phyloP scores from a whole-genome alignment of 1,140 invertebrate species.

The Procambarus clarkii region DNA sequence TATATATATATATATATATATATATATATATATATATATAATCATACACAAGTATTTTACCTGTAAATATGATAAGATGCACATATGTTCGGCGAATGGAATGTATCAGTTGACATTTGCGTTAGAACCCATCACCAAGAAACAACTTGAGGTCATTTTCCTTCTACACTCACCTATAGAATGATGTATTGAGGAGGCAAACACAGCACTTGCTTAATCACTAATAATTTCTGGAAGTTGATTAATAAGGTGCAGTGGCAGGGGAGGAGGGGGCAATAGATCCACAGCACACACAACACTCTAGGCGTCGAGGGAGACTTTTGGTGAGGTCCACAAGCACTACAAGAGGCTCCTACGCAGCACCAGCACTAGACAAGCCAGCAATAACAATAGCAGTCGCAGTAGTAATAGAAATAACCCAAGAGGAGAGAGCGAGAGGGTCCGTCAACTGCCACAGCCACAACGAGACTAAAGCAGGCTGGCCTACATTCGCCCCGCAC shows the following conservation, averaged over 20 bases:
- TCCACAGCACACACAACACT: not conserved
- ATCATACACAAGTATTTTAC: not conserved
- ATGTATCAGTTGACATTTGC: not conserved
- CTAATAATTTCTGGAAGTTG: not conserved
- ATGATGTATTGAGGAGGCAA: not conserved
- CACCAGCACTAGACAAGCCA: not conserved
- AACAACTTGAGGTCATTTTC: not conserved
- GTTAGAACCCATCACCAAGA: not conserved
- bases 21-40: not conserved
- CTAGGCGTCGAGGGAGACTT: not conserved
- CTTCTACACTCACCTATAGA: not conserved
- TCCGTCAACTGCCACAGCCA: constrained; percentile 55
- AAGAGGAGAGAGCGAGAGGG: constrained; percentile 48
- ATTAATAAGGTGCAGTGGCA: not conserved
- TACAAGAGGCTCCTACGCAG: not conserved
- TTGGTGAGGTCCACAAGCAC: not conserved
- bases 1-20: constrained; percentile 35
- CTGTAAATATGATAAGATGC: not conserved
- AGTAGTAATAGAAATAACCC: constrained; percentile 43
- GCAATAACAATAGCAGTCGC: constrained; percentile 36
- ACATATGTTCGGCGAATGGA: not conserved
- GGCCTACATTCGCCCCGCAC: constrained; percentile 58
- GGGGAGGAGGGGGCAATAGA: constrained; percentile 9
- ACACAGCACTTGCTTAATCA: not conserved
- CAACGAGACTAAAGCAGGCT: constrained; percentile 52